phyloP scores from a whole-genome alignment of 1,140 invertebrate genomes.

The Panagrolaimus sp. region DNA sequence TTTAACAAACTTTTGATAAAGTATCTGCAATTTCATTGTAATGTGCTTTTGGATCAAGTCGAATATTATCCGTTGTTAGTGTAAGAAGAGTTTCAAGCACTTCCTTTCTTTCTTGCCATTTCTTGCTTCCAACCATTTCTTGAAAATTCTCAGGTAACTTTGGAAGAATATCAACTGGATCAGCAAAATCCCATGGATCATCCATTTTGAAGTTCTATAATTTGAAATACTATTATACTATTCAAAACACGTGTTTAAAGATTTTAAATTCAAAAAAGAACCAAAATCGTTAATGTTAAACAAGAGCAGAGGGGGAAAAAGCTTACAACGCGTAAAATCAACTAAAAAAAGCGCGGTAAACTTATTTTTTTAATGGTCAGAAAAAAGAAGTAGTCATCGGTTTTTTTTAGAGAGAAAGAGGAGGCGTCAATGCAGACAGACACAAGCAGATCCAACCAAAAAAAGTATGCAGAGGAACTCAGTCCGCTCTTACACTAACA shows the following conservation, averaged over 20 bases:
- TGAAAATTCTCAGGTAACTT: slow-evolving; percentile 91
- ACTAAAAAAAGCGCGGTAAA: too few relatives aligned
- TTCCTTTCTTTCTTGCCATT: slow-evolving; percentile 94
- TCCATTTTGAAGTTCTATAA: background rate
- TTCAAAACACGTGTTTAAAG: background rate
- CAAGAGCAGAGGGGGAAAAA: background rate
- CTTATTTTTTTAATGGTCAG: too few relatives aligned
- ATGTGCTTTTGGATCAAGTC: slow-evolving; percentile 39
- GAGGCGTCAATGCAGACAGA: too few relatives aligned
- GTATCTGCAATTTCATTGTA: slow-evolving; percentile 65
- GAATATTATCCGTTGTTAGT: slow-evolving; percentile 70
- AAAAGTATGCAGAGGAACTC: too few relatives aligned
- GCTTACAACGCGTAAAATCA: background rate
- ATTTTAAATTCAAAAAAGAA: too few relatives aligned
- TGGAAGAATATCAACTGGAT: slow-evolving; percentile 83
- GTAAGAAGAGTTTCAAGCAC: slow-evolving; percentile 75
- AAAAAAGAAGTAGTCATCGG: too few relatives aligned
- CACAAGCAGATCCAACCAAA: too few relatives aligned
- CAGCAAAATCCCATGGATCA: slow-evolving; percentile 69
- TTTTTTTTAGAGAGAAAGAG: too few relatives aligned
- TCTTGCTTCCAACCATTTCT: slow-evolving; percentile 79
- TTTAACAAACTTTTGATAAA: slow-evolving; percentile 13
- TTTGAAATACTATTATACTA: too few relatives aligned
- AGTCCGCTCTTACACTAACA: too few relatives aligned
- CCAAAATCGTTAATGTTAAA: background rate